Conservation (phyloP, 2,113 vertebrate species). For the Leuciscus idus region DNA sequence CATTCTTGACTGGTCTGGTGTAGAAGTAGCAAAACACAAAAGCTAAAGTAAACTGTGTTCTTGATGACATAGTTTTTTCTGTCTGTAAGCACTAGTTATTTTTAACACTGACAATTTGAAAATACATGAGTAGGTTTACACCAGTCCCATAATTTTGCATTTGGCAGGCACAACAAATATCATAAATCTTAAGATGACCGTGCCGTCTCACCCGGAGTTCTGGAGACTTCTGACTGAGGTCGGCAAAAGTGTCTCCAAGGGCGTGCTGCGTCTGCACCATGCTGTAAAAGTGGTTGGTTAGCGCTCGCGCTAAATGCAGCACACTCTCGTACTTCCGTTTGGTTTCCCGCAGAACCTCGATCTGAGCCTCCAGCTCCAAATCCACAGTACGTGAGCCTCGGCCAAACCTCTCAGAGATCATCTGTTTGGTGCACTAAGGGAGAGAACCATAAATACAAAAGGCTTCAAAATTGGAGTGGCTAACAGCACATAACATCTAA, state of each 20-base stretch:
- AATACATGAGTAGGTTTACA: background rate
- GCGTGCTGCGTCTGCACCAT: constrained; percentile 97
- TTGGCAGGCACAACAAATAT: background rate
- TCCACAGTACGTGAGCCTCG: constrained; percentile 94
- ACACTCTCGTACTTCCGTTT: constrained; percentile 93
- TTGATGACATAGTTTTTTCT: background rate
- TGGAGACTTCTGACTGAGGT: constrained; percentile 98
- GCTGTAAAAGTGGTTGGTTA: constrained; percentile 95
- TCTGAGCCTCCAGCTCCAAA: constrained; percentile 95
- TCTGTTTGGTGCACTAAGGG: constrained; percentile 91
- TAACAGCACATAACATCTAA: background rate
- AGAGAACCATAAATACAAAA: background rate
- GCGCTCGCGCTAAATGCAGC: constrained; percentile 85
- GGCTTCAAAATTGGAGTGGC: background rate
- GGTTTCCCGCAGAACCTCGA: constrained; percentile 93
- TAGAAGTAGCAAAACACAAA: background rate
- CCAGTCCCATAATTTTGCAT: constrained; percentile 4
- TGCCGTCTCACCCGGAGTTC: constrained; percentile 85
- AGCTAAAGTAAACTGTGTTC: background rate
- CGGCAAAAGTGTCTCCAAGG: constrained; percentile 92
- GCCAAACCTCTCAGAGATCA: constrained; percentile 93
- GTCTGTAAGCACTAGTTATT: background rate
- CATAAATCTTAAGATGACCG: background rate
- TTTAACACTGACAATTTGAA: background rate
- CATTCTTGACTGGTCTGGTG: background rate